Percentiles rank a stretch among this genome's conserved stretches.
phyloP scores from a whole-genome alignment of 2,888 invertebrate genomes.

The Anticlea derivata region DNA sequence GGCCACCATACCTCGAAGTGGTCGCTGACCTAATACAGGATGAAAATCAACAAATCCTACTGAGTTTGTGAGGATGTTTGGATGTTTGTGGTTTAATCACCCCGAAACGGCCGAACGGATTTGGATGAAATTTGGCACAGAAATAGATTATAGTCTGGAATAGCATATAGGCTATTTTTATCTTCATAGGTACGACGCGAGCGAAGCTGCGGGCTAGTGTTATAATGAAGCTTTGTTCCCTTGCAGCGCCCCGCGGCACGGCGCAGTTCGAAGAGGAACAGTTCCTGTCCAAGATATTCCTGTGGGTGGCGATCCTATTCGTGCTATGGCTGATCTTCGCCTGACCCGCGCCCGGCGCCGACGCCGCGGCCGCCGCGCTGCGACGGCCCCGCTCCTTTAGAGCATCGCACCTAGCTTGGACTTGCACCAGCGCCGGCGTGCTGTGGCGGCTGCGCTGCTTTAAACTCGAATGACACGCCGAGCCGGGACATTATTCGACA shows the following conservation, averaged over 20 bases:
- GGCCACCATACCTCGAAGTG: too few relatives aligned
- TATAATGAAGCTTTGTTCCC: not conserved
- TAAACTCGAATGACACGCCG: not conserved
- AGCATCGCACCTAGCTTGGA: slow-evolving; percentile 1
- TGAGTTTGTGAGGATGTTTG: too few relatives aligned
- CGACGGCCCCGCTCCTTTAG: slow-evolving; percentile 13
- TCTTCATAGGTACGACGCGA: too few relatives aligned
- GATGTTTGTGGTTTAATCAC: too few relatives aligned
- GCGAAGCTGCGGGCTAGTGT: too few relatives aligned
- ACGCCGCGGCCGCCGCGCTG: slow-evolving; percentile 17
- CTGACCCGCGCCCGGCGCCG: slow-evolving; percentile 67
- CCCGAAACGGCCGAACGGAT: too few relatives aligned
- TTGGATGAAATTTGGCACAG: too few relatives aligned
- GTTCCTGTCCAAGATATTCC: slow-evolving; percentile 95
- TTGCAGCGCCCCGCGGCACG: slow-evolving; percentile 89
- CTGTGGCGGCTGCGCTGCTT: not conserved
- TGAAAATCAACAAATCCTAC: too few relatives aligned
- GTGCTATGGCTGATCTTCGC: slow-evolving; percentile 96
- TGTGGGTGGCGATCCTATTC: slow-evolving; percentile 96
- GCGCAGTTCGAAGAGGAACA: slow-evolving; percentile 96
- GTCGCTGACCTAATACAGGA: too few relatives aligned
- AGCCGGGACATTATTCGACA: not conserved
- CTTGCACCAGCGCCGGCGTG: not conserved
- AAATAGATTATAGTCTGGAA: too few relatives aligned
- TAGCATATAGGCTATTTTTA: too few relatives aligned